Conservation (phyloP, 2,797 vertebrate genomes). For the Glyptemys insculpta region DNA sequence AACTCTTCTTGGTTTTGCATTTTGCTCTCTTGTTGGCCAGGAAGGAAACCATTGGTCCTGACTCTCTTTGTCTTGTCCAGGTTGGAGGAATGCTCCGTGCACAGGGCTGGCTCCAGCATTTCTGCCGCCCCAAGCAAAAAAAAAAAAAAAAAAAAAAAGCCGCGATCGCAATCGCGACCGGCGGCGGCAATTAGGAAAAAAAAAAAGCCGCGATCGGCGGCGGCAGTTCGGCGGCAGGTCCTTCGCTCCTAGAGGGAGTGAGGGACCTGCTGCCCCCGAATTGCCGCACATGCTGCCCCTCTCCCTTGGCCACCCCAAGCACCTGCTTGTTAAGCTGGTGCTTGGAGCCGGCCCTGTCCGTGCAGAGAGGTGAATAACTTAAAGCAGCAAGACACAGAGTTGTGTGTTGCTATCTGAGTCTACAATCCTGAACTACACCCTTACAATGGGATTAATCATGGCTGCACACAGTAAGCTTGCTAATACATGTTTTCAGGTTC, state of each 20-base stretch:
- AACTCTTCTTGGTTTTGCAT: not conserved
- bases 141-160: no score
- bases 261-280: no score
- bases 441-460: not conserved
- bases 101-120: no score
- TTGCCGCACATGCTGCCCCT: no score
- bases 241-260: no score
- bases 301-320: no score
- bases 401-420: not conserved
- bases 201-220: no score
- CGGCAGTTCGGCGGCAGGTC: no score
- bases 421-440: not conserved
- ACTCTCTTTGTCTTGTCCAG: not conserved
- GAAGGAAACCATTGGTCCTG: not conserved
- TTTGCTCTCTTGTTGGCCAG: not conserved
- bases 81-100: not conserved
- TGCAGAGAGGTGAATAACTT: not conserved
- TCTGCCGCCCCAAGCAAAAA: no score
- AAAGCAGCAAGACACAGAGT: not conserved
- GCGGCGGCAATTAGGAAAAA: no score
- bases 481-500: not conserved
- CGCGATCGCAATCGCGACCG: no score
- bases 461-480: not conserved
- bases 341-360: not conserved
- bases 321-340: no score